Conservation (phyloP, 2,888 invertebrate species). For the Chrysina gloriosa region DNA sequence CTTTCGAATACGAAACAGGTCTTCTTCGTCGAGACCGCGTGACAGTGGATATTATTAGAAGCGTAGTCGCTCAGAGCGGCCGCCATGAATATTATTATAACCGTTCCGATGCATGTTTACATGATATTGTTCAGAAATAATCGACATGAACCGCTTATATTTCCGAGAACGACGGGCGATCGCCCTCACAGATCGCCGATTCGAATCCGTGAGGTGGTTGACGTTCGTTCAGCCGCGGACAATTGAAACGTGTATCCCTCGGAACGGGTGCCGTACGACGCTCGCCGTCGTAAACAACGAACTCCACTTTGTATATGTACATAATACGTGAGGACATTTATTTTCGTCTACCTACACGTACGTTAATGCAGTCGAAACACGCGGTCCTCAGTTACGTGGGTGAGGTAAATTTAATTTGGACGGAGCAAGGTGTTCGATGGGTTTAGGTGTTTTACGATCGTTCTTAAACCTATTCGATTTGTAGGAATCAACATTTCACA, state of each 20-base stretch:
- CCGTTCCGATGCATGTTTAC: slow-evolving; percentile 8
- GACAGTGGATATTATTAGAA: slow-evolving; percentile 43
- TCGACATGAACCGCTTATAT: no score
- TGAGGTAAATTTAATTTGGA: background rate
- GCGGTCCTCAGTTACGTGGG: background rate
- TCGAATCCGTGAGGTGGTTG: no score
- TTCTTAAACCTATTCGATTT: no score
- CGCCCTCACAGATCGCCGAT: no score
- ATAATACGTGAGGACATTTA: background rate
- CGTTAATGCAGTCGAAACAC: background rate
- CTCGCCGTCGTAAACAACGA: background rate
- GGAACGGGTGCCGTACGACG: no score
- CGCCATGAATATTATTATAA: slow-evolving; percentile 39
- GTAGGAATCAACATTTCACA: no score
- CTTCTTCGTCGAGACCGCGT: slow-evolving; percentile 39
- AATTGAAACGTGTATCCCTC: no score
- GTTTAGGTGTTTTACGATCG: no score
- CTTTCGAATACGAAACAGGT: slow-evolving; percentile 13
- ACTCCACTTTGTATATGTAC: background rate
- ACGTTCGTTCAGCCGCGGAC: no score
- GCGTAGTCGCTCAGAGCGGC: slow-evolving; percentile 14
- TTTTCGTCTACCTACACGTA: background rate
- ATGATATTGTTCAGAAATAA: background rate
- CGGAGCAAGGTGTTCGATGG: no score
- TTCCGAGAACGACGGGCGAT: no score